Evolutionary conservation across 2,797 vertebrate genomes (phyloP).

Genomic region (Sebastes oblongus): DNA sequence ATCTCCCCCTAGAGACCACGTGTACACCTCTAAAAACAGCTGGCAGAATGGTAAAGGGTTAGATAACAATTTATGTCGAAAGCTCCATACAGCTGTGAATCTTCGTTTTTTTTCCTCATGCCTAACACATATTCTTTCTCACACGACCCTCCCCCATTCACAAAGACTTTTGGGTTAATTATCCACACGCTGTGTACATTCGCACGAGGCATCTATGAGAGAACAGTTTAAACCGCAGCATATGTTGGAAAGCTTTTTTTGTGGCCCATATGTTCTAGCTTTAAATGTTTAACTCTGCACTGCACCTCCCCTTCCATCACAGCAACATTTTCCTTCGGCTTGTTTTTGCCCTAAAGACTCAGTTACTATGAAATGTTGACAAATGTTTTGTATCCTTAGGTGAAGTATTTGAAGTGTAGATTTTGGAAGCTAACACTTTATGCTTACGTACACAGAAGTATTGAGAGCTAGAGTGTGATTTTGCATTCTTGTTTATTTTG

Average conservation of each 20-base stretch:
- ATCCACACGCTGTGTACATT: background rate
- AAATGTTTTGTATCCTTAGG: background rate
- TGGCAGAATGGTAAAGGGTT: no score
- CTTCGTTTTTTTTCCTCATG: background rate
- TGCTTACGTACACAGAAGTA: background rate
- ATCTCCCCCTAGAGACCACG: no score
- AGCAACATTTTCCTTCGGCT: background rate
- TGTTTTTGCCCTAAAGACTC: background rate
- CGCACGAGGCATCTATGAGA: background rate
- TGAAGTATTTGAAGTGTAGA: background rate
- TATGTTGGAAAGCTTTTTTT: slow-evolving; percentile 11
- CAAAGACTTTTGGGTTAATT: slow-evolving; percentile 7
- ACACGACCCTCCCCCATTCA: background rate
- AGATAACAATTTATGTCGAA: background rate
- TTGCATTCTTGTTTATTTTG: background rate
- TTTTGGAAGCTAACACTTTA: background rate
- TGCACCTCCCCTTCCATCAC: background rate
- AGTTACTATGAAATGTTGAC: slow-evolving; percentile 1
- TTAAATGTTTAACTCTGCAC: slow-evolving; percentile 16
- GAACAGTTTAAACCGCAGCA: background rate
- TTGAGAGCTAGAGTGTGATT: background rate
- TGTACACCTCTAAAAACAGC: no score
- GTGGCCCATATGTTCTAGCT: background rate
- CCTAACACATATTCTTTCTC: background rate
- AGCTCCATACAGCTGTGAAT: background rate